phyloP scores from a whole-genome alignment of 2,888 invertebrate genomes.

The Drosophila acutilabella region DNA sequence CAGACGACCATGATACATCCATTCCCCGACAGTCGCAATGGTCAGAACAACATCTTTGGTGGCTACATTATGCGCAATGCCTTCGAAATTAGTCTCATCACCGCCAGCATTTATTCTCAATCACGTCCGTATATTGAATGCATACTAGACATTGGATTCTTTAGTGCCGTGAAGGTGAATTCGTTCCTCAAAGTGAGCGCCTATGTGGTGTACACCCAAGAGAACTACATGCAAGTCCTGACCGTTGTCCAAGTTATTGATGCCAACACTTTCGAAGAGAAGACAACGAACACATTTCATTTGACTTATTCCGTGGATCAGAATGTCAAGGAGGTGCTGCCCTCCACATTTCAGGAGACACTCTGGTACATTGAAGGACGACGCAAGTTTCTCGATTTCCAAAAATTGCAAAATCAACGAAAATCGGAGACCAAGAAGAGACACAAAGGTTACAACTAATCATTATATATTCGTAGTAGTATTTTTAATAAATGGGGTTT shows the following conservation, averaged over 20 bases:
- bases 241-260: conserved; percentile 88
- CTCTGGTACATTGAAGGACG: conserved; percentile 36
- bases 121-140: conserved; percentile 86
- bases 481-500: neutral
- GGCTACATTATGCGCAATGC: conserved; percentile 92
- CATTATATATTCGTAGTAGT: neutral
- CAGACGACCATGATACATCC: conserved; percentile 87
- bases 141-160: conserved; percentile 90
- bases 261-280: conserved; percentile 86
- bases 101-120: conserved; percentile 87
- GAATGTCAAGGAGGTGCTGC: conserved; percentile 85
- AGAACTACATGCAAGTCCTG: conserved; percentile 87
- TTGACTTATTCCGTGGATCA: conserved; percentile 87
- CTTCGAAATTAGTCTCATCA: conserved; percentile 89
- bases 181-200: conserved; percentile 89
- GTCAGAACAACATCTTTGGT: conserved; percentile 91
- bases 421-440: too few species aligned
- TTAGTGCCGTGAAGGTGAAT: conserved; percentile 89
- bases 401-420: neutral
- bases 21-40: conserved; percentile 89
- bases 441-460: neutral
- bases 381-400: conserved; percentile 24
- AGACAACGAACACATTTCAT: conserved; percentile 90
- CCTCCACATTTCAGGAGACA: conserved; percentile 43
- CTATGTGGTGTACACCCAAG: conserved; percentile 87